Evolutionary conservation across 1,140 invertebrate genomes (phyloP), one percentile per base, ranked within the genome.

Genomic region (Camponotus floridanus): DNA sequence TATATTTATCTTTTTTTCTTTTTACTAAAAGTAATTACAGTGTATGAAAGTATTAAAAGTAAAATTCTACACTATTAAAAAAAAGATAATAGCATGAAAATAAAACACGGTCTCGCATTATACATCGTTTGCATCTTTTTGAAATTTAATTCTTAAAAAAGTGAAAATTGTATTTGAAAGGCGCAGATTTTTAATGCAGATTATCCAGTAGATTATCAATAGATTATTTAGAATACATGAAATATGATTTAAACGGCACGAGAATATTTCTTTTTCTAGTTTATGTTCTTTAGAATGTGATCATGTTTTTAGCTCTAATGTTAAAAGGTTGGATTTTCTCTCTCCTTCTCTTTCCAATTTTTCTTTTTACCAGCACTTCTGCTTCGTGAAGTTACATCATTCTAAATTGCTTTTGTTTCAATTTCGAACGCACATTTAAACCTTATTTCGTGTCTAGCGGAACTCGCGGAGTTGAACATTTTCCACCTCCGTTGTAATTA

Each of bases 401-500:
- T 64, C 33, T n/a, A 76, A 76, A 65, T 78, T 65, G 70, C 76
- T 85, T 85, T 76, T 85, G 36, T 61, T 55, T 33, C 59, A 64
- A 65, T 76, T 85, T 31, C 59, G 45, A 83, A 83, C 55, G 26
- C 68, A 74, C 68, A 74, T 83, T 39, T 55, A 74, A 26, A 61
- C 55, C 68, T 83, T 83, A 74, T 83, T 83, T 62, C 26, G 42
- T 36, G 55, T 51, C 64, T 39, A 42, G 39, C 8, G 26, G 3
- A 61, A 70, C 39, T 8, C 36, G 18, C 67, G 51, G 26, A 80
- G 39, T 26, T 71, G 51, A 83, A 74, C 79, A 74, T 74, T 83
- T 83, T 83, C 68, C 79, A 81, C 39, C 67, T 83, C 31, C 18
- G 48, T 57, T 55, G 68, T 48, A 85, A 85, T 85, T 85, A 85